Base-by-base conservation (phyloP, 2,113 vertebrate genomes). In the Chloropsis cyanopogon region DNA sequence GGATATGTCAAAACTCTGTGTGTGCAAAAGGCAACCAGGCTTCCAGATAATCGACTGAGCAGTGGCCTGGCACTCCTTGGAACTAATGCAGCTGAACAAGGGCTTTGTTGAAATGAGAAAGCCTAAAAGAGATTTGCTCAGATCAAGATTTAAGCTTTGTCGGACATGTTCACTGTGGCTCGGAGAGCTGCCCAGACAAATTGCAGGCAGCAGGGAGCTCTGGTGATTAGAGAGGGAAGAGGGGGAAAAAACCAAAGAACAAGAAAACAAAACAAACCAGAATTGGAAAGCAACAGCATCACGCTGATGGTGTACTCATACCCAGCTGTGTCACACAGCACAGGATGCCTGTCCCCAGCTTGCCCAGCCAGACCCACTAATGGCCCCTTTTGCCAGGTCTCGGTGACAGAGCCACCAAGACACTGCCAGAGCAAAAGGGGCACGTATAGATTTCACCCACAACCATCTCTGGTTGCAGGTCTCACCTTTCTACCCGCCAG, bases 91-190 rank as follows among this genome's bases (percentile, higher is more conserved):
- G 68, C 84, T 71, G 82, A 93, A 11, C 11, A 61, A 71, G 64
- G 81, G 92, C 91, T 96, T 90, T 85, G 85, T 22, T 82, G 92
- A 95, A 97, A 98, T 83, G 95, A 97, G 86, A 78, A 95, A 82
- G 94, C 78, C 97, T 97, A 53, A 78, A 88, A 86, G 79, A 96
- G 96, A 97, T 95, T 94, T 94, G 68, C 63, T 93, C 66, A 80
- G 94, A 96, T 96, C 80, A 22, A 95, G 73, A 68, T 83, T 92
- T 97, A 95, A 97, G 92, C 96, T 94, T 86, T 29, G 41, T 86
- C 84, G 56, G 96, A 90, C 85, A 42, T 53, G 60, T 59, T 60
- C 89, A 64, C 49, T 54, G 12, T 4, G n/a, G 61, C 88, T 90
- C 5, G 1, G 76, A 96, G 93, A 94, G 92, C 88, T 94, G 93